Evolutionary conservation across 2,113 vertebrate genomes (phyloP), one percentile per base, ranked within the genome.

Genomic region (Triplophysa rosa): DNA sequence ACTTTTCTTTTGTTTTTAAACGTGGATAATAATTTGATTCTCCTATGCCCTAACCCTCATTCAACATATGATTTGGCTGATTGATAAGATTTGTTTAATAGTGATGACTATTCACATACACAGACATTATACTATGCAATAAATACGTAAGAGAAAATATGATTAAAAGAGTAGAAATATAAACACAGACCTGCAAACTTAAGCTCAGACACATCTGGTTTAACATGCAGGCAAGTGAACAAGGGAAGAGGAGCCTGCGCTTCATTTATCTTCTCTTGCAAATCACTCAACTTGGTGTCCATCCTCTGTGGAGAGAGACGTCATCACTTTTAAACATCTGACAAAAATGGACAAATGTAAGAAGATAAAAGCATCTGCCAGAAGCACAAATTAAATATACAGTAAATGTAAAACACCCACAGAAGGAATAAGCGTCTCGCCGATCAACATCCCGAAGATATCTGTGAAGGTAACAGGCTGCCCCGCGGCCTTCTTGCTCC

Each of bases 391-490:
- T 37, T 37, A 37, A 2, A 45, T 45, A 45, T 45, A 45, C 42
- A 45, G 1, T 45, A 45, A 7, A 8, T 23, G 13, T 19, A 13
- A 12, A 47, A 81, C 40, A 79, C 96, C 92, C 92, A 99, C 98
- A 67, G 95, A 87, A 9, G 94, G 95, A 86, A 99, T 93, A 9
- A 99, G 94, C 0, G 98, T 99, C 89, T 99, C 98, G 84, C 97
- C 97, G 67, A 99, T 99, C 66, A 99, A 90, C 97, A 99, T 98
- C 66, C 97, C 97, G 3, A 99, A 99, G 80, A 99, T 92, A 84
- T 99, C 98, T 0, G 98, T 95, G 86, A 99, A 99, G n/a, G 98
- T 99, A 84, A 99, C 98, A 0, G 98, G 97, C 78, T 99, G 98
- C 1, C 97, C 98, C 0, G 87, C 91, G n/a, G 95, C 93, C 82